Conservation (phyloP, 2,888 invertebrate genomes). For the Plagodis dolabraria region DNA sequence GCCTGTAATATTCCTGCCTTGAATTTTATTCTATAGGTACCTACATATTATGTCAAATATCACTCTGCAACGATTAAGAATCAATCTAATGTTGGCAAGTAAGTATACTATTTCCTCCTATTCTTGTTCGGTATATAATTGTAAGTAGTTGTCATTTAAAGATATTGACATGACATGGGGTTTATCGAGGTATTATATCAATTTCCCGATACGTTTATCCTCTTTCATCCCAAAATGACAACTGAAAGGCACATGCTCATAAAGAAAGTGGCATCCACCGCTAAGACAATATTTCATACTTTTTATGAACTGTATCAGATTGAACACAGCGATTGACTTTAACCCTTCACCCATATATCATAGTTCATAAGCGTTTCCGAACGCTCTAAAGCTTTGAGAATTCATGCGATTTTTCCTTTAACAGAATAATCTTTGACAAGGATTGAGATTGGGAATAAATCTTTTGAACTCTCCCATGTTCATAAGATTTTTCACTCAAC, state of each 20-base stretch:
- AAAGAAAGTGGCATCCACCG: constrained; percentile 7
- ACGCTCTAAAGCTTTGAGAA: constrained; percentile 29
- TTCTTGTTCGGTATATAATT: too few relatives aligned
- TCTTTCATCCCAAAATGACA: constrained; percentile 18
- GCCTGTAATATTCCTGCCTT: too few relatives aligned
- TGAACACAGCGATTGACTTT: constrained; percentile 19
- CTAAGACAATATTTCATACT: constrained; percentile 21
- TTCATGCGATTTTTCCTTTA: constrained; percentile 33
- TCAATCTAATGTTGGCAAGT: too few relatives aligned
- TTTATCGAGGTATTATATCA: constrained; percentile 2
- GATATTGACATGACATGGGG: constrained; percentile 20
- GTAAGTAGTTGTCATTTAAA: constrained; percentile 23
- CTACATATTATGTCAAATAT: too few relatives aligned
- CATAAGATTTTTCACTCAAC: constrained; percentile 40
- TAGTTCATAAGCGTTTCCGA: constrained; percentile 25
- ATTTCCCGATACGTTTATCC: constrained; percentile 13
- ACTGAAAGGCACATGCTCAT: constrained; percentile 8
- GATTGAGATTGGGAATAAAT: constrained; percentile 52
- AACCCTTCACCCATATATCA: constrained; percentile 29
- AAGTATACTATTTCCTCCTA: too few relatives aligned
- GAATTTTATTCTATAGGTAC: too few relatives aligned
- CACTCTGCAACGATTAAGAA: too few relatives aligned
- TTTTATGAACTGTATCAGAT: constrained; percentile 26
- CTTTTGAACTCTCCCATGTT: constrained; percentile 34
- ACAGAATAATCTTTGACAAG: constrained; percentile 40